Evolutionary conservation across 2,113 vertebrate species (phyloP).

Genomic region (Brachionichthys hirsutus): DNA sequence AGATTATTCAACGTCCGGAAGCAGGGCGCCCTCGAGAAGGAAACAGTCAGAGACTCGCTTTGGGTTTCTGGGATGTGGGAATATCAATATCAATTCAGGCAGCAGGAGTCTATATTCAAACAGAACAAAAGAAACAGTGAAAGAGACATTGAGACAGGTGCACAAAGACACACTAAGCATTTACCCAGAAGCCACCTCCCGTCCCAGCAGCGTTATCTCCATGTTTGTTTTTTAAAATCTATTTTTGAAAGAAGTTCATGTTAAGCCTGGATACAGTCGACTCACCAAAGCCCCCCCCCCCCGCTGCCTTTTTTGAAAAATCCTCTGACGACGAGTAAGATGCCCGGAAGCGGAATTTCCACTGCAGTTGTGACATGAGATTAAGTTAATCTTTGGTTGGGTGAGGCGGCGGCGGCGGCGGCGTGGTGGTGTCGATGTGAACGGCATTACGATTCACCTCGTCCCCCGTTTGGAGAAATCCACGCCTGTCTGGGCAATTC

Average conservation of each 20-base stretch:
- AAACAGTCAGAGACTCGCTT: constrained; percentile 10
- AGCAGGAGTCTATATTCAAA: constrained; percentile 26
- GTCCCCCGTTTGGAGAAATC: constrained; percentile 24
- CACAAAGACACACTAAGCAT: constrained; percentile 2
- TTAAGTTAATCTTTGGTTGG: constrained; percentile 65
- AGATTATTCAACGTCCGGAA: constrained; percentile 30
- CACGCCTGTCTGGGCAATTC: constrained; percentile 55
- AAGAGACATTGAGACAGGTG: neutral
- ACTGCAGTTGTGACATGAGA: constrained; percentile 61
- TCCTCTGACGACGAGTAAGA: constrained; percentile 40
- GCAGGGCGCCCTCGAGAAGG: neutral
- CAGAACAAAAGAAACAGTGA: constrained; percentile 39
- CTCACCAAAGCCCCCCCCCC: constrained; percentile 11
- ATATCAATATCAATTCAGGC: constrained; percentile 58
- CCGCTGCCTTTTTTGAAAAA: constrained; percentile 19
- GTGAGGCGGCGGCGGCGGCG: constrained; percentile 10
- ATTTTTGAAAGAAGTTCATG: constrained; percentile 31
- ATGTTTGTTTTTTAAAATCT: constrained; percentile 6
- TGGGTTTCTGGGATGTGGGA: constrained; percentile 29
- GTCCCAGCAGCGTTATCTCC: constrained; percentile 15
- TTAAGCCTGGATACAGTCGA: constrained; percentile 26
- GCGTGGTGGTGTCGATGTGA: constrained; percentile 45
- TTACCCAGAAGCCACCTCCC: constrained; percentile 11
- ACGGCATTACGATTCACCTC: constrained; percentile 53
- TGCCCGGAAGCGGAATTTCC: constrained; percentile 40